A percentile compares a stretch with the other conserved stretches of the same genome.
Evolutionary conservation across 2,797 vertebrate species (phyloP).

Genomic region (Geotrypetes seraphini): DNA sequence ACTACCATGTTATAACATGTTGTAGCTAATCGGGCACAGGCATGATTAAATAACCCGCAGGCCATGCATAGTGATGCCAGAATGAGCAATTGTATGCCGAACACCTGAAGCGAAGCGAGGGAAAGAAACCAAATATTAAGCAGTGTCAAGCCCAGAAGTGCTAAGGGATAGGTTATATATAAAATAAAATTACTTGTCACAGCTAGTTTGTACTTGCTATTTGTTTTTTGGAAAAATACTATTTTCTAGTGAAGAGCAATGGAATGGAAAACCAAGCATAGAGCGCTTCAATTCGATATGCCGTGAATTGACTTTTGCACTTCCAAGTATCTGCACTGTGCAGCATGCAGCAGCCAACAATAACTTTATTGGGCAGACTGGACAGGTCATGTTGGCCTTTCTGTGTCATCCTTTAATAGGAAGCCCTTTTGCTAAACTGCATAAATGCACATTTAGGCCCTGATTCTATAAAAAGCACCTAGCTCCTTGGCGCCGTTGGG

Average conservation of each 20-base stretch:
- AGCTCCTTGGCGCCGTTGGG: too few species aligned
- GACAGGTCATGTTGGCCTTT: too few species aligned
- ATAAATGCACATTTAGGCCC: too few species aligned
- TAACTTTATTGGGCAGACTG: too few species aligned
- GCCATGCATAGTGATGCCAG: conserved; percentile 10
- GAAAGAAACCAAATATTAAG: conserved; percentile 27
- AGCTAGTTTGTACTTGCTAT: conserved; percentile 30
- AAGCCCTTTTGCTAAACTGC: too few species aligned
- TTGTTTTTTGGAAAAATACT: conserved; percentile 8
- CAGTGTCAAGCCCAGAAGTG: conserved; percentile 18
- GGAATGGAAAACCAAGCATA: too few species aligned
- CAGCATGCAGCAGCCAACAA: too few species aligned
- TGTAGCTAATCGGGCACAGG: conserved; percentile 29
- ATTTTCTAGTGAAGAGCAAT: neutral
- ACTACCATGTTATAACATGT: conserved; percentile 28
- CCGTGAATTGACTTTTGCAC: too few species aligned
- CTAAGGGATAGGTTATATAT: conserved; percentile 11
- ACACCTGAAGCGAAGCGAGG: conserved; percentile 9
- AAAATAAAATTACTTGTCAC: conserved; percentile 13
- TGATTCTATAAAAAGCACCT: too few species aligned
- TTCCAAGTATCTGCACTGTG: too few species aligned
- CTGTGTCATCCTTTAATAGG: too few species aligned
- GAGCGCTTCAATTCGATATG: too few species aligned
- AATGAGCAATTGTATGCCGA: conserved; percentile 9
- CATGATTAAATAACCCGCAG: conserved; percentile 34